Evolutionary conservation across 2,797 vertebrate genomes (phyloP).

Genomic region (Myioborus melanocephalus): DNA sequence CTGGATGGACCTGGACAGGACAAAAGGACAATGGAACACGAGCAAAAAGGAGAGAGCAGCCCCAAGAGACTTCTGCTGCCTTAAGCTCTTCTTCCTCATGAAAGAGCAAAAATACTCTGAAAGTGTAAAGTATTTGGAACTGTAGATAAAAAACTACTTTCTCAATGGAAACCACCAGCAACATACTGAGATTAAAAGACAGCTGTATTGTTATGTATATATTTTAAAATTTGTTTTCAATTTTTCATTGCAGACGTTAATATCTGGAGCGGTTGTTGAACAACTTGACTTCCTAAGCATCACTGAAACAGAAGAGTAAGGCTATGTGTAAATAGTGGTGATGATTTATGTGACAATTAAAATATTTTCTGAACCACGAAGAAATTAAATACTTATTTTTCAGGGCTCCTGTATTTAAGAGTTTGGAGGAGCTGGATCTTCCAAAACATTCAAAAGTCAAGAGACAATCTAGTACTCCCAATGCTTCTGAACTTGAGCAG

Average conservation of each 20-base stretch:
- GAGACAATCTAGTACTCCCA: constrained; percentile 90
- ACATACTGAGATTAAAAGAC: not conserved
- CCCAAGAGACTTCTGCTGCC: not conserved
- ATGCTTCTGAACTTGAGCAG: constrained; percentile 85
- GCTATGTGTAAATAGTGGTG: not conserved
- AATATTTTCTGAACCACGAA: not conserved
- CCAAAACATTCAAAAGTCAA: constrained; percentile 98
- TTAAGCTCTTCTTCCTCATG: not conserved
- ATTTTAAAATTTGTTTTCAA: not conserved
- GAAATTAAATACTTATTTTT: not conserved
- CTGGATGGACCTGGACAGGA: not conserved
- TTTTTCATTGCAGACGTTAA: constrained; percentile 84
- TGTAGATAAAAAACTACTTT: not conserved
- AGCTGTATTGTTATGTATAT: not conserved
- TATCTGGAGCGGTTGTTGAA: constrained; percentile 94
- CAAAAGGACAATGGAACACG: not conserved
- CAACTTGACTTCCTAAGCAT: constrained; percentile 96
- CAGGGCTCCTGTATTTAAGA: constrained; percentile 92
- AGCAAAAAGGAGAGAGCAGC: not conserved
- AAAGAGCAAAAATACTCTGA: not conserved
- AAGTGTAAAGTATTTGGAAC: not conserved
- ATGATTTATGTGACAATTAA: not conserved
- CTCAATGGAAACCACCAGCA: not conserved
- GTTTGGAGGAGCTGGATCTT: constrained; percentile 93
- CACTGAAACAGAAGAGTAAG: constrained; percentile 91